A percentile compares a stretch with the other conserved stretches of the same genome.
Conservation (phyloP, 2,888 invertebrate genomes). For the Xestia xanthographa region DNA sequence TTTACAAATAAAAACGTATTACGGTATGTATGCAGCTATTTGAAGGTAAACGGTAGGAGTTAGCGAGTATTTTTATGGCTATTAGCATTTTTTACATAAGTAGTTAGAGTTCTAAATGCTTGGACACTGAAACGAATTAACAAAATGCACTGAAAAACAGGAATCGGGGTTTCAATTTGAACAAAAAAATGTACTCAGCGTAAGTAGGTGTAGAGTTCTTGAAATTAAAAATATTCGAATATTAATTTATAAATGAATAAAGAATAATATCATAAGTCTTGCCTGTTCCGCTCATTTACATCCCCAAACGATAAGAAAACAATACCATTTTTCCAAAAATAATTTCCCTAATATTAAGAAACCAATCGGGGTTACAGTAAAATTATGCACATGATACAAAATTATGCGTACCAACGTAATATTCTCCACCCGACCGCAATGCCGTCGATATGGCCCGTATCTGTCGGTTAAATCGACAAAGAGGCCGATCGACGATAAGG, state of each 20-base stretch:
- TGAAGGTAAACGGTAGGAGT: conserved; percentile 12
- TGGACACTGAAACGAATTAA: background rate
- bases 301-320: background rate
- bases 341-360: conserved; percentile 13
- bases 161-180: background rate
- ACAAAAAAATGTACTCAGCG: background rate
- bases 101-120: background rate
- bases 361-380: background rate
- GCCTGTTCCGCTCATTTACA: background rate
- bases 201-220: background rate
- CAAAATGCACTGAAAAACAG: background rate
- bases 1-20: conserved; percentile 24
- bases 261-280: too few relatives aligned
- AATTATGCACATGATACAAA: conserved; percentile 40
- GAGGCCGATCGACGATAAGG: conserved; percentile 77
- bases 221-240: too few relatives aligned
- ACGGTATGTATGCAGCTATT: conserved; percentile 24
- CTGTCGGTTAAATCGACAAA: conserved; percentile 44
- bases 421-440: background rate
- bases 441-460: conserved; percentile 32
- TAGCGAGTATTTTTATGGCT: background rate
- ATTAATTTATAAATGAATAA: too few relatives aligned
- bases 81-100: conserved; percentile 1
- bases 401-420: conserved; percentile 31
- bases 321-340: background rate